Conservation (phyloP, 2,113 vertebrate genomes). For the Ceratotherium simum region DNA sequence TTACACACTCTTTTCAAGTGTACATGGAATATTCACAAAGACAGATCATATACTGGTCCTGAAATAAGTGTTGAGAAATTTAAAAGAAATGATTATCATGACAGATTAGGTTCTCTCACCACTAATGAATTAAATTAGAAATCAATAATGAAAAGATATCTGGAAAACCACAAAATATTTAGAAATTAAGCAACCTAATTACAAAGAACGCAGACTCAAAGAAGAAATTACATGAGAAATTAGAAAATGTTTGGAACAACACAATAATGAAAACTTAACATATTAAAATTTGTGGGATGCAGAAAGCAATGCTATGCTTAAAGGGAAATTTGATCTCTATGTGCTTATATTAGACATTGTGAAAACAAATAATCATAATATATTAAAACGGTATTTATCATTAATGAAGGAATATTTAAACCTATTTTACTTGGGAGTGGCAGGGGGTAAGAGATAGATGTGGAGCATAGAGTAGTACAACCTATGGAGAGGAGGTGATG, state of each 20-base stretch:
- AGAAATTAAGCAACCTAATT: not conserved
- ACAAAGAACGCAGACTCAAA: not conserved
- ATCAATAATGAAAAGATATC: not conserved
- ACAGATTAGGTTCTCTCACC: not conserved
- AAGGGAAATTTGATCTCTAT: not conserved
- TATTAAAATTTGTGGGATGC: not conserved
- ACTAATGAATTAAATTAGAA: not conserved
- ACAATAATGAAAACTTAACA: not conserved
- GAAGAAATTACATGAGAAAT: not conserved
- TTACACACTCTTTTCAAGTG: not conserved
- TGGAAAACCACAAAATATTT: not conserved
- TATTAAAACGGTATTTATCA: not conserved
- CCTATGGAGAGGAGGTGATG: not conserved
- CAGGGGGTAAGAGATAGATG: not conserved
- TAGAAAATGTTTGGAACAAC: constrained; percentile 32
- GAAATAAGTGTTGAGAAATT: not conserved
- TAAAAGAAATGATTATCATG: not conserved
- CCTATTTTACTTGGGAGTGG: not conserved
- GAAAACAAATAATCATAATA: not conserved
- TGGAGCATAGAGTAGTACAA: not conserved
- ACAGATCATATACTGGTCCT: not conserved
- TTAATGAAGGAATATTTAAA: not conserved
- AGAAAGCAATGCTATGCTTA: not conserved
- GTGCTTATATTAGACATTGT: not conserved
- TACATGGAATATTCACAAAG: not conserved